phyloP scores from a whole-genome alignment of 2,888 invertebrate species.

The Caenorhabditis becei region DNA sequence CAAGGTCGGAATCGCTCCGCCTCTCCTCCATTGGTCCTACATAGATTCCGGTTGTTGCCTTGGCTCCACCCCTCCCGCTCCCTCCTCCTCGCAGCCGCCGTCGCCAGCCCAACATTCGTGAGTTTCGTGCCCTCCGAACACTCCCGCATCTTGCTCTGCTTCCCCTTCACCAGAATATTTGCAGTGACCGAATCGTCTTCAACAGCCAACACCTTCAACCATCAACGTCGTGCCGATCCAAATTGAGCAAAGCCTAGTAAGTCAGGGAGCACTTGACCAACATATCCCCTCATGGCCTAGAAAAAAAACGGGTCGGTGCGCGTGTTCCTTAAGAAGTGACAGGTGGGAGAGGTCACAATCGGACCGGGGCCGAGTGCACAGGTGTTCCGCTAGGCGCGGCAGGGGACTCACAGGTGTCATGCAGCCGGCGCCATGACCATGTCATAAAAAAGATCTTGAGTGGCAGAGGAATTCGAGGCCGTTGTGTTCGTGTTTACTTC shows the following conservation, averaged over 20 bases:
- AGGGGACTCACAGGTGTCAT: constrained; percentile 44
- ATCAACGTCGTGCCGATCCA: constrained; percentile 4
- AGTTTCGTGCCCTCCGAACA: constrained; percentile 49
- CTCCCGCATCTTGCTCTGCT: constrained; percentile 10
- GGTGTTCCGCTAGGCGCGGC: constrained; percentile 30
- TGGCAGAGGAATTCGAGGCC: background rate
- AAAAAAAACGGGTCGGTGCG: constrained; percentile 11
- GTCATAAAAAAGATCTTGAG: constrained; percentile 25
- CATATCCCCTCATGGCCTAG: background rate
- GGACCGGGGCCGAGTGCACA: constrained; percentile 6
- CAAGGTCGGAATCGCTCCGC: constrained; percentile 44
- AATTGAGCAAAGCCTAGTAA: background rate
- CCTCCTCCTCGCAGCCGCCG: constrained; percentile 27
- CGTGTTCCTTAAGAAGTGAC: constrained; percentile 24
- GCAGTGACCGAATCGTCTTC: background rate
- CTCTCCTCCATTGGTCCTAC: constrained; percentile 57
- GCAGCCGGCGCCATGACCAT: constrained; percentile 53
- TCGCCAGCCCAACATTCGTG: constrained; percentile 49
- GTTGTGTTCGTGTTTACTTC: background rate
- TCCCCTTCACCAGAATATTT: no score
- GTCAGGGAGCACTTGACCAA: constrained; percentile 27
- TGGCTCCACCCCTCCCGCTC: constrained; percentile 58
- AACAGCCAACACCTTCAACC: background rate
- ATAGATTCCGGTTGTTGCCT: constrained; percentile 44
- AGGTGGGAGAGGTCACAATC: constrained; percentile 35